Evolutionary conservation across 2,888 invertebrate species (phyloP).

Genomic region (Nyleta sp.): DNA sequence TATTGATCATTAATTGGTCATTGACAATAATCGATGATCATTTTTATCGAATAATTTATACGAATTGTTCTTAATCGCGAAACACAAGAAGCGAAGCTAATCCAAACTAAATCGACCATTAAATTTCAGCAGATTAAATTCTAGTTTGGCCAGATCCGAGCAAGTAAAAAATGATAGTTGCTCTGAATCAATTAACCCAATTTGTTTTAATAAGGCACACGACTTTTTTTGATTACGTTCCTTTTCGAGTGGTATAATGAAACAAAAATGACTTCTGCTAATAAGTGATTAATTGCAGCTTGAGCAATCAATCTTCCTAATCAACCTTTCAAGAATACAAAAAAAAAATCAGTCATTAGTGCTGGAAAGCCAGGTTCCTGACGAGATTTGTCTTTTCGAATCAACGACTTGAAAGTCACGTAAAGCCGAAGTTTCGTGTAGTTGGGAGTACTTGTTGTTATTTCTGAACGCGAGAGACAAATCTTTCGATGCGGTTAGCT

Average conservation of each 20-base stretch:
- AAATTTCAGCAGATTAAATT: no score
- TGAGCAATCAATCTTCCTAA: neutral
- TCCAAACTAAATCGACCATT: no score
- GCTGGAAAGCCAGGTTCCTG: neutral
- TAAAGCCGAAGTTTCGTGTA: constrained; percentile 12
- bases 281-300: constrained; percentile 8
- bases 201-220: constrained; percentile 6
- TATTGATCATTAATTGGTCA: no score
- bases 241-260: neutral
- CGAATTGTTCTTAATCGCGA: no score
- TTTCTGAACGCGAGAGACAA: constrained; percentile 14
- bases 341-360: constrained; percentile 16
- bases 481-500: no score
- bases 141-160: no score
- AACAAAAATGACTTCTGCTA: neutral
- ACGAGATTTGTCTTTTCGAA: constrained; percentile 3
- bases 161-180: neutral
- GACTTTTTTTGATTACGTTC: constrained; percentile 4
- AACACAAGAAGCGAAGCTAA: no score
- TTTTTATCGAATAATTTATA: no score
- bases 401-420: constrained; percentile 21
- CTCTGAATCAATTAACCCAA: constrained; percentile 9
- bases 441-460: constrained; percentile 1
- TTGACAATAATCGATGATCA: no score
- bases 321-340: neutral